Conservation (phyloP, 2,113 vertebrate species). For the Mohoua ochrocephala region DNA sequence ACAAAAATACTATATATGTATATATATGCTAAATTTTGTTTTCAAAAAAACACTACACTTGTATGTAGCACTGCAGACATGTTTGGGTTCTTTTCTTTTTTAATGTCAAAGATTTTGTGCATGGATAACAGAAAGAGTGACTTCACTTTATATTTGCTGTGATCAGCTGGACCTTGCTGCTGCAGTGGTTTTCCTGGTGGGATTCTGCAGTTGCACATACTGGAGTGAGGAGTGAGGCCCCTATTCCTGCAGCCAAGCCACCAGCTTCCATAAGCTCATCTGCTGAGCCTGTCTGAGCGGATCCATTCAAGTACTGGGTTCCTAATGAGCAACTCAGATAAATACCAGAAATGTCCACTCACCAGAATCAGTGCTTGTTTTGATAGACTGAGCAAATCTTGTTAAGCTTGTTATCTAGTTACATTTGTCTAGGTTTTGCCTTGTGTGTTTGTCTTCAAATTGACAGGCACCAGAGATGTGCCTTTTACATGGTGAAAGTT, state of each 20-base stretch:
- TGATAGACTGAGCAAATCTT: neutral
- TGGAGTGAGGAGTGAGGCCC: neutral
- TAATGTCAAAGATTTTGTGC: neutral
- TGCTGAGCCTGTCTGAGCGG: neutral
- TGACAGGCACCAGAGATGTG: neutral
- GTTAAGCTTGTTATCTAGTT: neutral
- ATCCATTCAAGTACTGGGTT: neutral
- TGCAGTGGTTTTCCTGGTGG: neutral
- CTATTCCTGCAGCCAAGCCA: neutral
- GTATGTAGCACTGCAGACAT: neutral
- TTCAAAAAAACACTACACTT: neutral
- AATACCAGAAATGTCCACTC: neutral
- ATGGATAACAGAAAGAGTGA: neutral
- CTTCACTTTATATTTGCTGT: neutral
- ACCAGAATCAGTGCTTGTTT: neutral
- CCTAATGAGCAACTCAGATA: neutral
- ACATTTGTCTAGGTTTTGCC: neutral
- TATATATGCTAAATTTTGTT: neutral
- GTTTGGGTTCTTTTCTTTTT: neutral
- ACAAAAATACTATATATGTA: neutral
- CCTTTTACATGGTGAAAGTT: neutral
- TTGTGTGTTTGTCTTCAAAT: neutral
- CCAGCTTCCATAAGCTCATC: neutral
- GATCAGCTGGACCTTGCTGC: neutral
- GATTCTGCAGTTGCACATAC: neutral